phyloP scores from a whole-genome alignment of 1,140 invertebrate genomes.

The Scylla paramamosain region DNA sequence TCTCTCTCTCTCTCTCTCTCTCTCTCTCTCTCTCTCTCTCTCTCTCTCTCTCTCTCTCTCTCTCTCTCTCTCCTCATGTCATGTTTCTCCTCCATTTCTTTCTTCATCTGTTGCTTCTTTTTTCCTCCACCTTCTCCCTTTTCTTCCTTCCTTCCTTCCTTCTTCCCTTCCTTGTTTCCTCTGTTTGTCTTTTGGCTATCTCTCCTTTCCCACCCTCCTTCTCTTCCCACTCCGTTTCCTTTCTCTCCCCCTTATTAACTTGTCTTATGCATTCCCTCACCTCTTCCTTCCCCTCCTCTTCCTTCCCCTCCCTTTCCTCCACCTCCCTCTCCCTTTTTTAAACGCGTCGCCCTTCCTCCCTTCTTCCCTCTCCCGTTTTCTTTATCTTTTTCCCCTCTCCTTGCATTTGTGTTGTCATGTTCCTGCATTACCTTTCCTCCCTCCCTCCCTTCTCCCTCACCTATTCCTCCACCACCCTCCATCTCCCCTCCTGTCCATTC shows the following conservation, averaged over 20 bases:
- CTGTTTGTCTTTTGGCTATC: not conserved
- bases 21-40: conserved; percentile 1
- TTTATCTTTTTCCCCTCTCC: not conserved
- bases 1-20: conserved; percentile 26
- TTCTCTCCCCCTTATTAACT: not conserved
- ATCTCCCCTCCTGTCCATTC: not conserved
- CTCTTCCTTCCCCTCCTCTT: not conserved
- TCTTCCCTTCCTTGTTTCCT: not conserved
- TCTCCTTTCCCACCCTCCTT: not conserved
- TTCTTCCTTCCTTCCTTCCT: not conserved
- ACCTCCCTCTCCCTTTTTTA: not conserved
- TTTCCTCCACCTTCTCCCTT: not conserved
- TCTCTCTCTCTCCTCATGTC: not conserved
- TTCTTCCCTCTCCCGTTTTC: not conserved
- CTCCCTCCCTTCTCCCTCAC: not conserved
- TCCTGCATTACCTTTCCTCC: not conserved
- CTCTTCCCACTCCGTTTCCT: not conserved
- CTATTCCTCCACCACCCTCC: not conserved
- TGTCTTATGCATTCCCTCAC: not conserved
- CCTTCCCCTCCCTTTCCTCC: not conserved
- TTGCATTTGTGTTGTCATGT: not conserved
- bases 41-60: conserved; percentile 27
- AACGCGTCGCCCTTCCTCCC: not conserved
- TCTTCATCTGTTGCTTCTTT: not conserved
- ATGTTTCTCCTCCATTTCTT: not conserved